phyloP scores from a whole-genome alignment of 2,888 invertebrate genomes.

The Diaphora mendica region DNA sequence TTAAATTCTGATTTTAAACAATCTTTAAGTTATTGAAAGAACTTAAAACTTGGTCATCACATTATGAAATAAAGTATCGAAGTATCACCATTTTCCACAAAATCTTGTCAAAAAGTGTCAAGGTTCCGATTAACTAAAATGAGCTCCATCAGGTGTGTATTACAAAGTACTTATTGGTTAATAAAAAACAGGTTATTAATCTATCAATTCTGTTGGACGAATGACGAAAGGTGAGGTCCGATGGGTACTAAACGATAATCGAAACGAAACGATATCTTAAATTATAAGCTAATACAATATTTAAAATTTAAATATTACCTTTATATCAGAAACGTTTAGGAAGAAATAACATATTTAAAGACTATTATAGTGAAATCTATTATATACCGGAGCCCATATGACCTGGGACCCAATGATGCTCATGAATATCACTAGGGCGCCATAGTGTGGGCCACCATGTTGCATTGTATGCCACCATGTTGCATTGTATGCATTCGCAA shows the following conservation, averaged over 20 bases:
- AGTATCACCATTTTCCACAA: neutral
- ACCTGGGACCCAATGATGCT: too few relatives aligned
- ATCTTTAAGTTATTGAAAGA: too few relatives aligned
- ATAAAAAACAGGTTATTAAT: constrained; percentile 36
- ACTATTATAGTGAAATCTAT: too few relatives aligned
- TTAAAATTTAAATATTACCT: neutral
- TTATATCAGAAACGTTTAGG: neutral
- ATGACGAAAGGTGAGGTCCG: constrained; percentile 30
- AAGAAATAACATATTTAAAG: too few relatives aligned
- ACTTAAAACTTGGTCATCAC: neutral
- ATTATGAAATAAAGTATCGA: constrained; percentile 5
- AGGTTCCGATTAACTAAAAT: constrained; percentile 24
- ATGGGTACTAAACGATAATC: neutral
- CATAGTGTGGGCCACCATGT: too few relatives aligned
- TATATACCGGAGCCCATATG: too few relatives aligned
- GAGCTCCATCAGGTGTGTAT: constrained; percentile 20
- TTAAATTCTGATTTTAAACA: too few relatives aligned
- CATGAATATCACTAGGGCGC: too few relatives aligned
- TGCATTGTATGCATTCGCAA: too few relatives aligned
- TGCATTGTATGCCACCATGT: too few relatives aligned
- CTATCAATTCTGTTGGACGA: constrained; percentile 24
- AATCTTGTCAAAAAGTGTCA: constrained; percentile 16
- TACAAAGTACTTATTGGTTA: constrained; percentile 24
- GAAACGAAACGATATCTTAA: too few relatives aligned
- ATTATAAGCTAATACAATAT: neutral